These are phyloP conservation scores for Agrypnus murinus DNA, from an alignment of 2,888 invertebrate genomes.

Conservation along the genomic window DNA sequence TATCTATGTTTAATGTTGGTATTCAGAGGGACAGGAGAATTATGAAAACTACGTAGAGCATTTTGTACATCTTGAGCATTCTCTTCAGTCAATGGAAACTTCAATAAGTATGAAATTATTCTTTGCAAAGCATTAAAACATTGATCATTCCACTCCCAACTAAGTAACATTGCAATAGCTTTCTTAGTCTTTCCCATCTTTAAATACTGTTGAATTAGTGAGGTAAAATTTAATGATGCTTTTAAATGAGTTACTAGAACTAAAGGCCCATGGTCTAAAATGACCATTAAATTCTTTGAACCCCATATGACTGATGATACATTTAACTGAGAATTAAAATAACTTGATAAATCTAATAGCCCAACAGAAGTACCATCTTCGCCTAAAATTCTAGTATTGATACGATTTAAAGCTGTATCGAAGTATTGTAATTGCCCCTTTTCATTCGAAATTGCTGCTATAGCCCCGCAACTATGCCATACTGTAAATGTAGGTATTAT, in stretches of 20 bases:
- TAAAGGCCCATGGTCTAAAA: slow-evolving; percentile 79
- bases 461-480: slow-evolving; percentile 83
- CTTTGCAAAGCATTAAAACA: slow-evolving; percentile 85
- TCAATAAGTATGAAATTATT: slow-evolving; percentile 80
- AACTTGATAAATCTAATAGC: slow-evolving; percentile 79
- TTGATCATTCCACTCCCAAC: slow-evolving; percentile 83
- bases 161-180: slow-evolving; percentile 78
- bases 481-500: slow-evolving; percentile 84
- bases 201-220: slow-evolving; percentile 74
- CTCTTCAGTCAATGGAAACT: slow-evolving; percentile 75
- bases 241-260: slow-evolving; percentile 65
- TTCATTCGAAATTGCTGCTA: slow-evolving; percentile 81
- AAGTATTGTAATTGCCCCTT: slow-evolving; percentile 84
- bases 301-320: slow-evolving; percentile 67
- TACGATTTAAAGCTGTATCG: slow-evolving; percentile 80
- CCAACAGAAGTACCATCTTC: slow-evolving; percentile 79
- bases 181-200: slow-evolving; percentile 78
- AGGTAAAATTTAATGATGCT: slow-evolving; percentile 61
- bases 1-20: slow-evolving; percentile 82
- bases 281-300: slow-evolving; percentile 71
- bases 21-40: slow-evolving; percentile 79
- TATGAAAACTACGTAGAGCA: slow-evolving; percentile 87
- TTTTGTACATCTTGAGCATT: slow-evolving; percentile 81
- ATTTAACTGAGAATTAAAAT: slow-evolving; percentile 71
- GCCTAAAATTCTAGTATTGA: slow-evolving; percentile 79